Percentiles rank a stretch among this genome's conserved stretches.
Evolutionary conservation across 2,797 vertebrate genomes (phyloP).

Genomic region (Hybognathus amarus): DNA sequence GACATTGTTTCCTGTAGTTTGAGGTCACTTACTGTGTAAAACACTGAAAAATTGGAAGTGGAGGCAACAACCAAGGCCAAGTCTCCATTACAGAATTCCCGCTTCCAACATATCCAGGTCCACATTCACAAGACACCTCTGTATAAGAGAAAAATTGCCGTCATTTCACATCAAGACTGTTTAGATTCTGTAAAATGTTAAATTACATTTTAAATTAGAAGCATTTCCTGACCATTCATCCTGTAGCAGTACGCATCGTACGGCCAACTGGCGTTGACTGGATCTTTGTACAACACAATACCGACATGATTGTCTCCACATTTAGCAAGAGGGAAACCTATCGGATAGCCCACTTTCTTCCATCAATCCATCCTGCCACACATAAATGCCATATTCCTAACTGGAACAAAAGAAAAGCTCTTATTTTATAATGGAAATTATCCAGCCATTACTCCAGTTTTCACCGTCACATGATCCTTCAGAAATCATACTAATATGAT

Average conservation of each 20-base stretch:
- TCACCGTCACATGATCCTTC: not conserved
- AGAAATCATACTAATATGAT: not conserved
- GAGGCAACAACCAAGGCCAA: slow-evolving; percentile 84
- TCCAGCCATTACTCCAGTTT: not conserved
- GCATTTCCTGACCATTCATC: slow-evolving; percentile 72
- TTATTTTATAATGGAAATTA: not conserved
- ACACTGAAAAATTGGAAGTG: slow-evolving; percentile 83
- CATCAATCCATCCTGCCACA: slow-evolving; percentile 89
- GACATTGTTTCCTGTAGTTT: not conserved
- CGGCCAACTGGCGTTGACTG: slow-evolving; percentile 77
- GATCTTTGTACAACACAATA: slow-evolving; percentile 83
- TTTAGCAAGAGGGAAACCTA: slow-evolving; percentile 79
- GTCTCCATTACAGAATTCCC: slow-evolving; percentile 89
- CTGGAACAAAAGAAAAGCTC: slow-evolving; percentile 68
- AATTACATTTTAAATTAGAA: not conserved
- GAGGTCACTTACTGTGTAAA: slow-evolving; percentile 85
- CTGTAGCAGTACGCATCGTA: slow-evolving; percentile 95
- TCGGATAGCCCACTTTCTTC: slow-evolving; percentile 87
- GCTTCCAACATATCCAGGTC: slow-evolving; percentile 82
- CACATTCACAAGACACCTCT: slow-evolving; percentile 89
- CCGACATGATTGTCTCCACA: slow-evolving; percentile 88
- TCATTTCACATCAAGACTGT: not conserved
- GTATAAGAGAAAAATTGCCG: slow-evolving; percentile 32
- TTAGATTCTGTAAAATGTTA: not conserved
- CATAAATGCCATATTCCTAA: slow-evolving; percentile 93